Evolutionary conservation across 2,888 invertebrate genomes (phyloP), one percentile per base, ranked within the genome.

Genomic region (Stegana nigrithorax): DNA sequence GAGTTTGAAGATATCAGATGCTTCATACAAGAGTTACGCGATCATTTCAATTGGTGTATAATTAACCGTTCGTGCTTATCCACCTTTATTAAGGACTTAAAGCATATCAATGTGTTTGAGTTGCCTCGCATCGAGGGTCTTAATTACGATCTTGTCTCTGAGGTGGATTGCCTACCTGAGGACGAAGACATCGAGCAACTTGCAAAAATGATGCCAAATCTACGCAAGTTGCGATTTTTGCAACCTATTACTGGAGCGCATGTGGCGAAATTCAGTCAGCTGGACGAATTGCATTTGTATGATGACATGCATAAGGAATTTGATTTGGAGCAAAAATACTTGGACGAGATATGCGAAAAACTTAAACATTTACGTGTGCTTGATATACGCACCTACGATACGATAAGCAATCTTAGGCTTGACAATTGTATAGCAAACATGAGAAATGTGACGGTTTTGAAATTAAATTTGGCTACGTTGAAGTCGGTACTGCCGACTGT

Each of bases 211-310:
- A 63, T 82, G 68, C 81, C 81, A 7, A 81, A 78, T 62, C 62
- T 82, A 27, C 67, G 68, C 12, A 64, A 68, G 26, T 60, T 82
- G 4, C 73, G 75, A 17, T 65, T 82, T 4, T 80, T 73, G 0
- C 80, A 76, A 1, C 77, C 83, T 7, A 72, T 81, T 19, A 76
- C 73, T 8, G 81, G 81, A 1, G 72, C 73, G 4, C 71, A 73
- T 36, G 47, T 82, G 1, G 65, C 72, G 1, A 67, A 75, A 42
- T 81, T 81, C 19, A 62, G 65, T n/a, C 66, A 76, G 4, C 65
- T 82, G 45, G 69, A 80, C 39, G 80, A 82, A 56, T 53, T 82
- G 0, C 75, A 80, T 39, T 65, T 82, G 56, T 82, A 82, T 27
- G 78, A 75, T 12, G 78, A 78, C 26, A 70, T 75, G 57, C 72